Conservation (phyloP, 2,113 vertebrate genomes). For the Condylura cristata region DNA sequence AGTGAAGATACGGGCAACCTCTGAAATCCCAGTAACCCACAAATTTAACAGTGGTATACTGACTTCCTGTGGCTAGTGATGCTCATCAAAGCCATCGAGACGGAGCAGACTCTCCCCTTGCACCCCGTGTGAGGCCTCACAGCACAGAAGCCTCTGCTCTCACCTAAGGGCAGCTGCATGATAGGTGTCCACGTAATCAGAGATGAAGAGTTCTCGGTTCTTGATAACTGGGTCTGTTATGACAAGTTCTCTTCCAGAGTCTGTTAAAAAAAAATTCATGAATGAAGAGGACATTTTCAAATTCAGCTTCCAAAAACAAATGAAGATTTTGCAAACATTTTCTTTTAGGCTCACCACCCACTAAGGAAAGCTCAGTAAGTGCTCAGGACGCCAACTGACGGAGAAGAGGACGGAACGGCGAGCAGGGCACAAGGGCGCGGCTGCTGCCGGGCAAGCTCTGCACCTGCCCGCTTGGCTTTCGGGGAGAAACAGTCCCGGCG, state of each 20-base stretch:
- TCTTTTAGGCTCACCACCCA: background rate
- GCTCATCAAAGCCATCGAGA: no score
- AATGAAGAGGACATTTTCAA: slow-evolving; percentile 22
- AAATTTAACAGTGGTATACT: background rate
- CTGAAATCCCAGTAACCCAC: background rate
- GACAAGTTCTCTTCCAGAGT: slow-evolving; percentile 97
- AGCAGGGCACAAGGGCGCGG: no score
- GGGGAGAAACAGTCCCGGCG: background rate
- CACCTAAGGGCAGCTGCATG: slow-evolving; percentile 98
- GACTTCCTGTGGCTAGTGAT: background rate
- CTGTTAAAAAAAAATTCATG: slow-evolving; percentile 81
- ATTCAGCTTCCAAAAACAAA: background rate
- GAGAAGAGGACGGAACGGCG: background rate
- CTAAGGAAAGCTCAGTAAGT: background rate
- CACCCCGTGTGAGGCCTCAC: no score
- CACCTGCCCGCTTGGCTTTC: background rate
- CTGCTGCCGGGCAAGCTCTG: background rate
- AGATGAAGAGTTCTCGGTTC: slow-evolving; percentile 99
- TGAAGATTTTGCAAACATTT: background rate
- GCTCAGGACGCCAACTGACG: no score
- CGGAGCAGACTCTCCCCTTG: background rate
- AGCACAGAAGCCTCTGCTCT: background rate
- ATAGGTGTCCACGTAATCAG: slow-evolving; percentile 98
- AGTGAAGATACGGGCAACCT: background rate
- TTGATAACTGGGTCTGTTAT: slow-evolving; percentile 98